Evolutionary conservation across 2,888 invertebrate genomes (phyloP).

Genomic region (Eubasilissa splendida): DNA sequence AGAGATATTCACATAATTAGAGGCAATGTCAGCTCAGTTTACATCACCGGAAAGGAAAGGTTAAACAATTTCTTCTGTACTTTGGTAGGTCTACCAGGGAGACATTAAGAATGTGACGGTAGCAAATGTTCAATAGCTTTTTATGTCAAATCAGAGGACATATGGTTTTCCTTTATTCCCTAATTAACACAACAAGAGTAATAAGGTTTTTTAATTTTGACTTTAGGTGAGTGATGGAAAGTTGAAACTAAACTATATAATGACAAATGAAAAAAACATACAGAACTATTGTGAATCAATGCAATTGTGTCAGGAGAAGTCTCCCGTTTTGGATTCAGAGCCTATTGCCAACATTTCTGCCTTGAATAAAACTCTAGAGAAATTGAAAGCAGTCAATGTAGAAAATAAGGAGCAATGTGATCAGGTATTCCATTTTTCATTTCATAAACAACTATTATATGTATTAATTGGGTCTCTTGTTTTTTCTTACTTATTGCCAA

Average conservation of each 20-base stretch:
- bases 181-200: no score
- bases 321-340: constrained; percentile 50
- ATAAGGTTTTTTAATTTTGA: not conserved
- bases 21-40: no score
- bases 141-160: no score
- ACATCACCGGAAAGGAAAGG: no score
- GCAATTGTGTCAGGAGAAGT: constrained; percentile 68
- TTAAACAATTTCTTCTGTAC: no score
- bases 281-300: constrained; percentile 70
- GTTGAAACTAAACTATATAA: constrained; percentile 67
- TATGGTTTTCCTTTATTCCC: no score
- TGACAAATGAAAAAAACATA: constrained; percentile 66
- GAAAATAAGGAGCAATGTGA: constrained; percentile 57
- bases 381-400: constrained; percentile 48
- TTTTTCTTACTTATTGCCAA: no score
- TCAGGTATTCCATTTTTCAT: constrained; percentile 41
- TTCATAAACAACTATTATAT: not conserved
- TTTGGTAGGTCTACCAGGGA: no score
- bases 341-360: constrained; percentile 50
- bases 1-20: no score
- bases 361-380: constrained; percentile 46
- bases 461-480: not conserved
- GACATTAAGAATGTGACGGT: no score
- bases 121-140: no score
- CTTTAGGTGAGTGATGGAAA: constrained; percentile 68